Percentiles rank a stretch among this genome's conserved stretches.
Conservation (phyloP, 2,888 invertebrate species). For the Netelia melanura region DNA sequence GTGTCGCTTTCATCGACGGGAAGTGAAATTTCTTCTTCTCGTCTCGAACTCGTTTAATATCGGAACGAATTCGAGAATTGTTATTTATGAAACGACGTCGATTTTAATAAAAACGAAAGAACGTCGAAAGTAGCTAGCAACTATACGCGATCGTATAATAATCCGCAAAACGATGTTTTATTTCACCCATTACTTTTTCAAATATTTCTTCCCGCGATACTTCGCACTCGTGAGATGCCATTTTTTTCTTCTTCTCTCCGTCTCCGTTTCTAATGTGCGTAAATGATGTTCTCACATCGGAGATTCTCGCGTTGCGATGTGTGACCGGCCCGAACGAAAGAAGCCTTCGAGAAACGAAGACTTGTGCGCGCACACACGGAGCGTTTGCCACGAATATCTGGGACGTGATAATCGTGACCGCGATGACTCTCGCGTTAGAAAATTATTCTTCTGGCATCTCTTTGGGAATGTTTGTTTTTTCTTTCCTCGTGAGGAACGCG, state of each 20-base stretch:
- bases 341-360: slow-evolving; percentile 51
- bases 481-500: slow-evolving; percentile 19
- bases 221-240: neutral
- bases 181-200: too few species aligned
- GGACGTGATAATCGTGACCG: slow-evolving; percentile 67
- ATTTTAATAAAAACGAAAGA: too few species aligned
- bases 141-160: too few species aligned
- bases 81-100: too few species aligned
- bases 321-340: slow-evolving; percentile 49
- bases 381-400: slow-evolving; percentile 57
- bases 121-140: too few species aligned
- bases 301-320: slow-evolving; percentile 46
- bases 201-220: neutral
- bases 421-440: slow-evolving; percentile 66
- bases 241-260: slow-evolving; percentile 3
- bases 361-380: slow-evolving; percentile 8
- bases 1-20: too few species aligned
- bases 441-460: slow-evolving; percentile 46
- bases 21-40: too few species aligned
- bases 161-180: too few species aligned
- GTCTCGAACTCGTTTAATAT: too few species aligned
- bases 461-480: slow-evolving; percentile 25
- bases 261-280: slow-evolving; percentile 6
- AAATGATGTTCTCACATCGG: slow-evolving; percentile 38
- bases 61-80: too few species aligned